These are phyloP conservation scores for Apodemia hepburni DNA, from an alignment of 2,888 invertebrate genomes.

Conservation along the genomic window DNA sequence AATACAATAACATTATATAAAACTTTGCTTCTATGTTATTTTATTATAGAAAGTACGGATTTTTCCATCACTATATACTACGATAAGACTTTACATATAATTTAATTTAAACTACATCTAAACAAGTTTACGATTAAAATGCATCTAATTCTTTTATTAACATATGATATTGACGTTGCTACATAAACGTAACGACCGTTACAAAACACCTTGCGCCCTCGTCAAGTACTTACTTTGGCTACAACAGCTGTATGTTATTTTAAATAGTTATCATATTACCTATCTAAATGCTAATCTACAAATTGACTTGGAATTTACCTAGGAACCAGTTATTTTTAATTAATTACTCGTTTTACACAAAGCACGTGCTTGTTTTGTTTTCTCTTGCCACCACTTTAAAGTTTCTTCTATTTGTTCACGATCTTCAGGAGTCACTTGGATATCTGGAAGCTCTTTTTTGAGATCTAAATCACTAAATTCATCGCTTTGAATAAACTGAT, in stretches of 20 bases:
- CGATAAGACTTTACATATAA: neutral
- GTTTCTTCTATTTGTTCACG: slow-evolving; percentile 74
- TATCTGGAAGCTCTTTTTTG: slow-evolving; percentile 69
- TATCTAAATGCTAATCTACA: slow-evolving; percentile 3
- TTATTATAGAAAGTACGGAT: neutral
- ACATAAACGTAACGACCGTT: slow-evolving; percentile 51
- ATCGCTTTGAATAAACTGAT: slow-evolving; percentile 56
- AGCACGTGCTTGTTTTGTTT: slow-evolving; percentile 58
- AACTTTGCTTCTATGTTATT: neutral
- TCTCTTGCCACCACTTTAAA: slow-evolving; percentile 76
- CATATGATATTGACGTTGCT: slow-evolving; percentile 23
- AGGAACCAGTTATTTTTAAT: slow-evolving; percentile 21
- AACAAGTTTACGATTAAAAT: neutral
- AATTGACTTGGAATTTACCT: slow-evolving; percentile 3
- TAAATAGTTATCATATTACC: slow-evolving; percentile 33
- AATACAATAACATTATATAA: slow-evolving; percentile 11
- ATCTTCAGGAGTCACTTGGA: slow-evolving; percentile 71
- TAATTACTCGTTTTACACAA: slow-evolving; percentile 40
- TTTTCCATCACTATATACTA: neutral
- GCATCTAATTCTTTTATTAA: neutral
- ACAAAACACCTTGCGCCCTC: slow-evolving; percentile 69
- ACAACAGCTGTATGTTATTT: slow-evolving; percentile 69
- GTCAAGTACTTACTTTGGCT: slow-evolving; percentile 63
- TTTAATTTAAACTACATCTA: neutral
- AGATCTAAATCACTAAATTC: slow-evolving; percentile 69